Conservation (phyloP, 2,797 vertebrate species). For the Emys orbicularis region DNA sequence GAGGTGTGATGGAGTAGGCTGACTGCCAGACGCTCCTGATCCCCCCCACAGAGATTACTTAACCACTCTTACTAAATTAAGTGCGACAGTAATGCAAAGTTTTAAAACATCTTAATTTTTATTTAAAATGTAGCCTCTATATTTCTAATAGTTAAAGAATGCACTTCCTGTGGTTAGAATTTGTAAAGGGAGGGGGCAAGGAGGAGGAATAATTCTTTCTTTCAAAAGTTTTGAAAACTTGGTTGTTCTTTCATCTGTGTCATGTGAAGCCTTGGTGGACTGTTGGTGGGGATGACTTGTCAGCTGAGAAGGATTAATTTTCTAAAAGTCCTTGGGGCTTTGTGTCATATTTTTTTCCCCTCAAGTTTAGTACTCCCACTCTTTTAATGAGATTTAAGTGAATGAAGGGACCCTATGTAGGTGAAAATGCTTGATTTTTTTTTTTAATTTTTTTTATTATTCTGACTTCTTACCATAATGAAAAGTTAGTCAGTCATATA, state of each 20-base stretch:
- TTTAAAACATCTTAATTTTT: background rate
- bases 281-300: slow-evolving; percentile 52
- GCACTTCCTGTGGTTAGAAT: background rate
- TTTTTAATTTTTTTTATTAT: background rate
- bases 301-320: slow-evolving; percentile 82
- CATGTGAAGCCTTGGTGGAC: slow-evolving; percentile 45
- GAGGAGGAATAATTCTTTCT: background rate
- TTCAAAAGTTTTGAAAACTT: slow-evolving; percentile 24
- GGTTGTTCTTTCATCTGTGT: slow-evolving; percentile 44
- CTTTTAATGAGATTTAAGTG: background rate
- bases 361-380: background rate
- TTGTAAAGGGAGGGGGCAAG: too few species aligned
- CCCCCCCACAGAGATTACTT: slow-evolving; percentile 54
- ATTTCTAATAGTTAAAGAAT: background rate
- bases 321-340: slow-evolving; percentile 53
- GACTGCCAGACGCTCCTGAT: background rate
- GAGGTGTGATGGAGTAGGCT: slow-evolving; percentile 1
- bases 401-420: background rate
- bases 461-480: background rate
- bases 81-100: slow-evolving; percentile 60
- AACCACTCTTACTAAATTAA: slow-evolving; percentile 60
- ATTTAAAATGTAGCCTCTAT: background rate
- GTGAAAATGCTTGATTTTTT: background rate
- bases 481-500: background rate
- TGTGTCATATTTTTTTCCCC: background rate